phyloP scores from a whole-genome alignment of 2,113 vertebrate species.

The Semicossyphus pulcher region DNA sequence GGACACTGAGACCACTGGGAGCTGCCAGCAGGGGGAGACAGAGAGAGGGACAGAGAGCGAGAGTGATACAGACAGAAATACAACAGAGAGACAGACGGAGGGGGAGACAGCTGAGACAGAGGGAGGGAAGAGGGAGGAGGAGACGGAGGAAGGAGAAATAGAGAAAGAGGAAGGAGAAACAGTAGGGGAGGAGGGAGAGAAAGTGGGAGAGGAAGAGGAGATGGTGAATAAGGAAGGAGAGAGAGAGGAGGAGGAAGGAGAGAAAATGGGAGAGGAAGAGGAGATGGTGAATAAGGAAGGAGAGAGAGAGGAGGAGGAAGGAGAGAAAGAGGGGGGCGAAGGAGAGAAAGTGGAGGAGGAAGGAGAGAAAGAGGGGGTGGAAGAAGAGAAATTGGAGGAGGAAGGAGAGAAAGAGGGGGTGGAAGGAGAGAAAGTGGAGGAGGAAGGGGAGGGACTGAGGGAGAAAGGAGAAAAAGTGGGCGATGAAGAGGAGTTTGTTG shows the following conservation, averaged over 20 bases:
- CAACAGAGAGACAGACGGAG: neutral
- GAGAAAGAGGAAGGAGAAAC: neutral
- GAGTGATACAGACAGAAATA: neutral
- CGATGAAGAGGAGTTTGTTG: neutral
- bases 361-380: neutral
- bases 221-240: neutral
- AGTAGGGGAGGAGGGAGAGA: neutral
- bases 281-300: neutral
- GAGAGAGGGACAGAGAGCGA: neutral
- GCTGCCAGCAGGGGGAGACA: constrained; percentile 22
- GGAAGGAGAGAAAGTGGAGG: neutral
- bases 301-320: neutral
- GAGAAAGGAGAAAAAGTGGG: neutral
- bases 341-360: neutral
- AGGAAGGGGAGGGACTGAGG: neutral
- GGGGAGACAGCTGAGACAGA: neutral
- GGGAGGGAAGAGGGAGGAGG: neutral
- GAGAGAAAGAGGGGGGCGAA: neutral
- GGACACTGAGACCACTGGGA: constrained; percentile 7
- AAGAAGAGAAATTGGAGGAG: too few relatives aligned
- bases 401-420: neutral
- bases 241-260: neutral
- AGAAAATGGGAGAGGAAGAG: neutral
- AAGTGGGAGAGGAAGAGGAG: neutral
- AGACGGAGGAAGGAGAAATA: neutral